Evolutionary conservation across 1,140 invertebrate species (phyloP).

Genomic region (Tetragonula clypearis): DNA sequence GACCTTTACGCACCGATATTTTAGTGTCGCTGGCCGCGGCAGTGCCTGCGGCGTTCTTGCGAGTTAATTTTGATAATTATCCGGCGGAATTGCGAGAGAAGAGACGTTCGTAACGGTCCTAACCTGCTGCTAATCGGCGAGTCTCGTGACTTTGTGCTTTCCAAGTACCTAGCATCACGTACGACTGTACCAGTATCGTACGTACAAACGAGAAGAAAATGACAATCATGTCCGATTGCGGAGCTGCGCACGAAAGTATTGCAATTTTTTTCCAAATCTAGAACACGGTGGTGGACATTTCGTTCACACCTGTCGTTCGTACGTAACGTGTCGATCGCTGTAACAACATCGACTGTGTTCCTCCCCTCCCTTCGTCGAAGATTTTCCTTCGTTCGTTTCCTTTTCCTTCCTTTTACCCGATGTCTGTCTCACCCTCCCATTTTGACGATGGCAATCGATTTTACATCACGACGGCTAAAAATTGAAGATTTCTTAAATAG

Average conservation of each 20-base stretch:
- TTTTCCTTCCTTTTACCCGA: background rate
- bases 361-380: background rate
- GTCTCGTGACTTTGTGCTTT: background rate
- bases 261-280: background rate
- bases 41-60: background rate
- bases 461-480: too few relatives aligned
- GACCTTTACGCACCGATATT: background rate
- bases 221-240: constrained; percentile 36
- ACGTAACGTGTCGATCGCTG: too few relatives aligned
- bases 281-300: background rate
- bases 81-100: background rate
- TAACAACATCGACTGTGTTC: background rate
- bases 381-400: background rate
- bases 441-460: too few relatives aligned
- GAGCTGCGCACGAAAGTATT: constrained; percentile 2
- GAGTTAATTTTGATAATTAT: background rate
- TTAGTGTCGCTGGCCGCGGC: background rate
- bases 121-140: background rate
- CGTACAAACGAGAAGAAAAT: background rate
- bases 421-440: too few relatives aligned
- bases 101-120: background rate
- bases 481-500: too few relatives aligned
- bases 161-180: background rate
- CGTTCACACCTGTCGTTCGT: constrained; percentile 1
- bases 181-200: background rate